Evolutionary conservation across 64 coral and sea anemone genomes (phyloP), one percentile per base, ranked within the genome.

Genomic region (Platygyra sinensis): DNA sequence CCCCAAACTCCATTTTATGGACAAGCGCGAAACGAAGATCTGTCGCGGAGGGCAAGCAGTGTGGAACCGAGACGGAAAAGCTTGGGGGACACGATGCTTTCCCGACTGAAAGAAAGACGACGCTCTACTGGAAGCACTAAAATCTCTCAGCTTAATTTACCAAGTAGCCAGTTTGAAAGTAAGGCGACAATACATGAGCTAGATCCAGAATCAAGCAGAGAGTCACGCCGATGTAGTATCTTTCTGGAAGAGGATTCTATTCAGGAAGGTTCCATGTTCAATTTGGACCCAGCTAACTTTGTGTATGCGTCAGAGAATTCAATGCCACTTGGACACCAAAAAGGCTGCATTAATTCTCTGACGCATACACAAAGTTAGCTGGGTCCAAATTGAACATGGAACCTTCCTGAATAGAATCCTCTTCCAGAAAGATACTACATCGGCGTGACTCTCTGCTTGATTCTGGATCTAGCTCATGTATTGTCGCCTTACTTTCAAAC

Each of bases 341-440:
- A 96, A 88, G 8, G 94, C 8, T 99, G 97, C 67, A 96, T 99
- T 60, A 86, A 9, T 59, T 82, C 2, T 77, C 57, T 0, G 83
- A 90, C 5, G 97, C 94, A n/a, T 57, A 22, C 22, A 95, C 94
- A 72, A 99, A 95, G 42, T 95, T 72, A n/a, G 63, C 79, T 30
- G n/a, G 74, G 17, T 90, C 82, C 67, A 99, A 90, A 65, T 87
- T 76, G 52, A 91, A 96, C 11, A 22, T 67, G 46, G 76, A 52
- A 74, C 29, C 33, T 30, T 73, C 74, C 10, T 46, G 32, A n/a
- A n/a, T n/a, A n/a, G n/a, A n/a, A n/a, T n/a, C n/a, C n/a, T n/a
- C n/a, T n/a, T n/a, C n/a, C n/a, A n/a, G n/a, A n/a, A n/a, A n/a
- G n/a, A n/a, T n/a, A n/a, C n/a, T n/a, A n/a, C n/a, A n/a, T n/a